Evolutionary conservation across 1,140 invertebrate species (phyloP), one percentile per base, ranked within the genome.

Genomic region (Bombus haemorrhoidalis): DNA sequence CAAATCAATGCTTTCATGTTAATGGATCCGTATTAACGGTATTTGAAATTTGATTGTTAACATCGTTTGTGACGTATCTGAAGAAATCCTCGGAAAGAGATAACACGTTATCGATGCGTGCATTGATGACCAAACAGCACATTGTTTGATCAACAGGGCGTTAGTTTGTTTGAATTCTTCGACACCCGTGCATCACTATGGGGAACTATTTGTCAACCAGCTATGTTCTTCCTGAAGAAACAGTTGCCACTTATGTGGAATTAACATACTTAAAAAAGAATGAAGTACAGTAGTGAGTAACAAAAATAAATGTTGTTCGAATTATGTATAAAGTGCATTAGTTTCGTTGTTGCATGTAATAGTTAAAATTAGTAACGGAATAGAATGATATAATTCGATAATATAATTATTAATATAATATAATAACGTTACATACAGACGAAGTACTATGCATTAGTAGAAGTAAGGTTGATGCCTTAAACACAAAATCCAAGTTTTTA

Each of bases 201-300:
- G 91, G 91, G 53, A 92, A 90, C 81, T 87, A 74, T 28, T 76
- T 3, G 47, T 91, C 89, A 0, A 86, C 68, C 25, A 59, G 72
- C 25, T 25, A 93, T 0, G 93, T 94, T 80, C 90, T 96, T n/a
- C 95, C 95, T 3, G 94, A 96, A 89, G 95, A 96, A 69, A 73
- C 95, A 34, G 86, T 97, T 41, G 95, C 96, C 78, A 96, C 96
- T 69, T 96, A 96, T 87, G 89, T 93, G 0, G 91, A 95, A 25
- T 87, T 96, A 59, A 96, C 96, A 0, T 96, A 96, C 93, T 93
- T 96, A 62, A 95, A 83, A 62, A 96, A 95, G 93, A 92, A 93
- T 25, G 96, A 96, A 94, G 96, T 96, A 90, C 75, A 95, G 34
- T 91, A 95, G 96, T 96, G 92, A 96, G 96, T 95, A 25, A 53